Conservation (phyloP, 2,888 invertebrate species). For the Brachypalpus laphriformis region DNA sequence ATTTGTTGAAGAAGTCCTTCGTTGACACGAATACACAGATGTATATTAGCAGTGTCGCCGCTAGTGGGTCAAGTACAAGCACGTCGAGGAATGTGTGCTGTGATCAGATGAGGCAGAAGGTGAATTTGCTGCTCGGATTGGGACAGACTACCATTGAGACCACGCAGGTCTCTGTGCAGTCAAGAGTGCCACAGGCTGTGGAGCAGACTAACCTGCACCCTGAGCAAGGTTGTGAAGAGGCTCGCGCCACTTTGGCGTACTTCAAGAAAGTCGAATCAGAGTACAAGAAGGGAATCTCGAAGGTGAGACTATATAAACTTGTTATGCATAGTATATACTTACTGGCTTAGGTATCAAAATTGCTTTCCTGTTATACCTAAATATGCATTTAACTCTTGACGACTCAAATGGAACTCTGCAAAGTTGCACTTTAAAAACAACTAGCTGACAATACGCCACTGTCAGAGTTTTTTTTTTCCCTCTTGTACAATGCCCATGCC, state of each 20-base stretch:
- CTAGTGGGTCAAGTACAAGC: constrained; percentile 45
- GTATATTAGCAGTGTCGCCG: constrained; percentile 50
- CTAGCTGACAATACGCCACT: too few relatives aligned
- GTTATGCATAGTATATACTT: too few relatives aligned
- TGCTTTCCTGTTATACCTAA: too few relatives aligned
- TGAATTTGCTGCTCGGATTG: constrained; percentile 64
- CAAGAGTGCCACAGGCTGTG: constrained; percentile 32
- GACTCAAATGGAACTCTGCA: too few relatives aligned
- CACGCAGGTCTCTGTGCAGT: constrained; percentile 23
- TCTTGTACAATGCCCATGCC: too few relatives aligned
- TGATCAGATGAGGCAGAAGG: constrained; percentile 73
- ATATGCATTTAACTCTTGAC: too few relatives aligned
- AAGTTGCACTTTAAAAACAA: too few relatives aligned
- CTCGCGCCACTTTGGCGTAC: constrained; percentile 77
- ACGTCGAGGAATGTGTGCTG: constrained; percentile 70
- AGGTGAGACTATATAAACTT: constrained; percentile 78
- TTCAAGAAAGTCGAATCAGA: constrained; percentile 76
- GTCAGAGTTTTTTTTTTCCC: too few relatives aligned
- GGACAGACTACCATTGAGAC: constrained; percentile 58
- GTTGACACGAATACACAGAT: constrained; percentile 69
- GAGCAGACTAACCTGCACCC: constrained; percentile 53
- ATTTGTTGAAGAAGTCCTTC: constrained; percentile 77
- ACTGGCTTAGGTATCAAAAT: too few relatives aligned
- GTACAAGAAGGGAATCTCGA: constrained; percentile 80
- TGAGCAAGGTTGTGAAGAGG: constrained; percentile 77